These are phyloP conservation scores for Rattus rattus DNA, from an alignment of 2,113 vertebrate species.

Conservation along the genomic window DNA sequence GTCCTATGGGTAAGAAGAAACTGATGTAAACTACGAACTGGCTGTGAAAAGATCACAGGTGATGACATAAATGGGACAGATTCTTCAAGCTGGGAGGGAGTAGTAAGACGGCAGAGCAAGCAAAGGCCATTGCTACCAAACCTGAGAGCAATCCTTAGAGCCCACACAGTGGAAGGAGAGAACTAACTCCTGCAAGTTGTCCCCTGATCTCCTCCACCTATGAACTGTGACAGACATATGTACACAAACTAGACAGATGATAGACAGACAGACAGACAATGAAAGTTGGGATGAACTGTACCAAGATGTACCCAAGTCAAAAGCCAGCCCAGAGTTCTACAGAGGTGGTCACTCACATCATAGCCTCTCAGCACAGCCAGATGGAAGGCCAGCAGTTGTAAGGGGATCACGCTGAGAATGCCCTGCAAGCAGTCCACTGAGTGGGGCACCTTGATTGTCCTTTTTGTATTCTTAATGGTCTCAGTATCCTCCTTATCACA, in stretches of 20 bases:
- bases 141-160: not conserved
- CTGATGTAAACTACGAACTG: not conserved
- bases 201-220: not conserved
- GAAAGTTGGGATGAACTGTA: not conserved
- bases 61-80: not conserved
- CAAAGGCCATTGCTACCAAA: not conserved
- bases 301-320: not conserved
- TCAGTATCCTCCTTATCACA: slow-evolving; percentile 97
- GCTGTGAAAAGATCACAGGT: not conserved
- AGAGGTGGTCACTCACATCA: slow-evolving; percentile 90
- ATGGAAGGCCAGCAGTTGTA: slow-evolving; percentile 98
- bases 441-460: slow-evolving; percentile 96
- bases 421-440: slow-evolving; percentile 98
- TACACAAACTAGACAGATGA: not conserved
- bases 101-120: not conserved
- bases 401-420: slow-evolving; percentile 96
- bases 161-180: not conserved
- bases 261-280: not conserved
- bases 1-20: not conserved
- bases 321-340: not conserved
- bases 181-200: not conserved
- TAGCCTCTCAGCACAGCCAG: slow-evolving; percentile 96
- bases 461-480: slow-evolving; percentile 95
- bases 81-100: not conserved
- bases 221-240: not conserved